Evolutionary conservation across 2,888 invertebrate genomes (phyloP).

Genomic region (Drosophila pseudotakahashii): DNA sequence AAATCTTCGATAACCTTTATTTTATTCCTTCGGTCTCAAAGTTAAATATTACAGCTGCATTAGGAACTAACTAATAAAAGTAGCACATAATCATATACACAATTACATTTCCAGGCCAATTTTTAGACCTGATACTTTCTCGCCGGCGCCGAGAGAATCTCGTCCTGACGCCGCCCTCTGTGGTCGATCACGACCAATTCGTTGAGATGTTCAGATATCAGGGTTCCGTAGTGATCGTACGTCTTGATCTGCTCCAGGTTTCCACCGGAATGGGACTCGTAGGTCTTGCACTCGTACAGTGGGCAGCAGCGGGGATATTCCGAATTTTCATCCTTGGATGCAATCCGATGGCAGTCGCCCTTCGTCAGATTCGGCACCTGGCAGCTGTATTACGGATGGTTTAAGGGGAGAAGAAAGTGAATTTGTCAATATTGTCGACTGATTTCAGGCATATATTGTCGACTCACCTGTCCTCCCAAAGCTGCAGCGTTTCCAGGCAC

Average conservation of each 20-base stretch:
- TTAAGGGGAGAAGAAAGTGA: too few relatives aligned
- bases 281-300: slow-evolving; percentile 76
- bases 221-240: slow-evolving; percentile 80
- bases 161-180: not conserved
- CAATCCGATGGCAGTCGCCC: slow-evolving; percentile 72
- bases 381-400: slow-evolving; percentile 66
- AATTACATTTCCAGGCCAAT: too few relatives aligned
- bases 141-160: slow-evolving; percentile 23
- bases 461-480: slow-evolving; percentile 82
- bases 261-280: slow-evolving; percentile 61
- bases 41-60: not conserved
- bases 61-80: not conserved
- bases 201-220: slow-evolving; percentile 72
- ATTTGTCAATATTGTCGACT: too few relatives aligned
- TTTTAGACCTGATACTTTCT: slow-evolving; percentile 50
- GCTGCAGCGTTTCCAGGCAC: slow-evolving; percentile 77
- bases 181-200: slow-evolving; percentile 57
- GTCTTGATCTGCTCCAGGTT: slow-evolving; percentile 72
- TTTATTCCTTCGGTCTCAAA: not conserved
- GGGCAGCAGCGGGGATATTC: slow-evolving; percentile 83
- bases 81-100: not conserved
- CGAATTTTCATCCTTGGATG: slow-evolving; percentile 65
- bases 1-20: not conserved
- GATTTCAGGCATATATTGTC: not conserved
- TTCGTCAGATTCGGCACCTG: slow-evolving; percentile 67